Percentiles rank a stretch among this genome's conserved stretches.
phyloP scores from a whole-genome alignment of 2,797 vertebrate genomes.

The Bradypus variegatus region DNA sequence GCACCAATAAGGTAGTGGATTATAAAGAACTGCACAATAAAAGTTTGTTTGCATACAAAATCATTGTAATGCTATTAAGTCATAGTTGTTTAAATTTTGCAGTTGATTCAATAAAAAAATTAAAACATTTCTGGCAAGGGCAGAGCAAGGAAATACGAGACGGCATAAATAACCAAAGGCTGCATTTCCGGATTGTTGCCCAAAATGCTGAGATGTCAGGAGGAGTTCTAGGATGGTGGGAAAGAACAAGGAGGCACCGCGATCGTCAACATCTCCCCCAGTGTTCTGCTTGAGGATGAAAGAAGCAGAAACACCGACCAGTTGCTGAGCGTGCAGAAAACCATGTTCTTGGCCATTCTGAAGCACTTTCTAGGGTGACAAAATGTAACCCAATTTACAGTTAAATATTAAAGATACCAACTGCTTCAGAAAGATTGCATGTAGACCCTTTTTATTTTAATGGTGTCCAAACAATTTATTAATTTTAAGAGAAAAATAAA shows the following conservation, averaged over 20 bases:
- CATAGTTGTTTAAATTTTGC: not conserved
- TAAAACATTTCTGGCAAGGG: not conserved
- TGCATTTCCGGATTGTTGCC: too few species aligned
- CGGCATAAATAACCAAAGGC: too few species aligned
- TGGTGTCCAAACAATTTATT: not conserved
- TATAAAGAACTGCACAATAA: conserved; percentile 36
- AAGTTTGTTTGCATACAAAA: not conserved
- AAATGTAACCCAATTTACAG: fast-evolving
- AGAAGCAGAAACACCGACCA: fast-evolving
- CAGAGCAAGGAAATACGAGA: not conserved
- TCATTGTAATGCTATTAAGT: not conserved
- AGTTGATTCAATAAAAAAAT: not conserved
- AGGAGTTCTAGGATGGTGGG: too few species aligned
- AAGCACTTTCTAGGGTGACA: not conserved
- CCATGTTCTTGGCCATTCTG: fast-evolving
- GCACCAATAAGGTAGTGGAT: conserved; percentile 18
- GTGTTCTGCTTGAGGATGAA: too few species aligned
- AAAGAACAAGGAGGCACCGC: fast-evolving
- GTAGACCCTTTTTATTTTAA: not conserved
- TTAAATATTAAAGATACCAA: fast-evolving
- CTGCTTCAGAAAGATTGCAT: not conserved
- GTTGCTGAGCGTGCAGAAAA: too few species aligned
- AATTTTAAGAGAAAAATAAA: not conserved
- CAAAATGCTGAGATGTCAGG: fast-evolving
- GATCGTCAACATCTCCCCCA: fast-evolving